phyloP scores from a whole-genome alignment of 2,888 invertebrate species.

The Ennomos fuscantarius region DNA sequence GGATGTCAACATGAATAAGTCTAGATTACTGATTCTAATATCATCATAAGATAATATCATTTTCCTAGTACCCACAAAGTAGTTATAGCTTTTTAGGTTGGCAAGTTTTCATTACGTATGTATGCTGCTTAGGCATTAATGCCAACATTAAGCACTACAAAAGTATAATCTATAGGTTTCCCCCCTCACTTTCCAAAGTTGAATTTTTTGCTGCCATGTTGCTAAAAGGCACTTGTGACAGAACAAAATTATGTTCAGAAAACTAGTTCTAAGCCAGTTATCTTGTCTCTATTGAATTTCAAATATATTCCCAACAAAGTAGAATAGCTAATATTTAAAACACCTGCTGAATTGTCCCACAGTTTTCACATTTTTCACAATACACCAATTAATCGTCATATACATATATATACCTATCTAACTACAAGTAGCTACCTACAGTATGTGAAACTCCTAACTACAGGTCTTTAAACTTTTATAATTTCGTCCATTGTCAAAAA shows the following conservation, averaged over 20 bases:
- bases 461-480: constrained; percentile 73
- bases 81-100: too few species aligned
- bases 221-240: background rate
- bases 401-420: constrained; percentile 71
- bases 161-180: too few species aligned
- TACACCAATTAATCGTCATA: constrained; percentile 75
- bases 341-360: constrained; percentile 43
- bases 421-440: constrained; percentile 57
- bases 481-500: constrained; percentile 82
- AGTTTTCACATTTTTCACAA: constrained; percentile 64
- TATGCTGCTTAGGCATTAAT: too few species aligned
- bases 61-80: background rate
- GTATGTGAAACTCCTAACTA: constrained; percentile 79
- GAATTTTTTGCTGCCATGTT: too few species aligned
- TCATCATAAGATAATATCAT: too few species aligned
- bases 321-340: constrained; percentile 30
- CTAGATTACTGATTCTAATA: background rate
- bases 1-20: constrained; percentile 24
- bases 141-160: background rate
- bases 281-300: constrained; percentile 21
- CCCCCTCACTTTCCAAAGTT: too few species aligned
- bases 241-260: background rate
- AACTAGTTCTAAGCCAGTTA: constrained; percentile 3
- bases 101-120: too few species aligned
- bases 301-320: constrained; percentile 38